A percentile compares a stretch with the other conserved stretches of the same genome.
Evolutionary conservation across 2,113 vertebrate species (phyloP).

Genomic region (Numenius arquata): DNA sequence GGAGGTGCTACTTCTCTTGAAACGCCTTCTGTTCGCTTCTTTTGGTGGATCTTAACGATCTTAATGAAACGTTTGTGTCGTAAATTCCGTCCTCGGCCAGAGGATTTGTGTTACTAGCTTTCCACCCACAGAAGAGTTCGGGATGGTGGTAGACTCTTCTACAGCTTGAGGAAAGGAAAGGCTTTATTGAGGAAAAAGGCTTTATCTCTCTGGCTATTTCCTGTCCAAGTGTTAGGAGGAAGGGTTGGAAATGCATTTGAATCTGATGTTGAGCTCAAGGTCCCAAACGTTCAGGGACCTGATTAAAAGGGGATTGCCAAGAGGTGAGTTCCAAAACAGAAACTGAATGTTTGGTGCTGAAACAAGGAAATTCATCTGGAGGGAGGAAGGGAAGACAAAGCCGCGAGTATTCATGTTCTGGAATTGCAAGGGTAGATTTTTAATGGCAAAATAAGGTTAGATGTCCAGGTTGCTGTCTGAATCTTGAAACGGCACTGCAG

Average conservation of each 20-base stretch:
- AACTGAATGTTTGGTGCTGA: background rate
- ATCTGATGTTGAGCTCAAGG: background rate
- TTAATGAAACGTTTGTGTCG: fast-evolving
- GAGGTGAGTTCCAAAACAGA: background rate
- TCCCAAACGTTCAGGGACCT: background rate
- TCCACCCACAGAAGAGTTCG: background rate
- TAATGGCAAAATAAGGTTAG: background rate
- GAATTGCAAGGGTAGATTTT: background rate
- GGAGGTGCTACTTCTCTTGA: background rate
- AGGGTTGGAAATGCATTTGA: background rate
- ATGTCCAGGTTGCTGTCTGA: fast-evolving
- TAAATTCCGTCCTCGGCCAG: fast-evolving
- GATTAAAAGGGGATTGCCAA: background rate
- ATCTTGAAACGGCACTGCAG: background rate
- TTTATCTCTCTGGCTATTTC: background rate
- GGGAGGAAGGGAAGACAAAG: background rate
- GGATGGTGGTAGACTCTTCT: background rate
- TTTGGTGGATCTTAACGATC: background rate
- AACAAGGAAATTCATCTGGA: background rate
- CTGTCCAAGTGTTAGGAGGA: background rate
- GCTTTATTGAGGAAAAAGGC: background rate
- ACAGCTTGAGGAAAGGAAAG: background rate
- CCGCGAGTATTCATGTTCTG: fast-evolving
- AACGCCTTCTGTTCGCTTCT: background rate
- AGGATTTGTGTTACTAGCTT: background rate